Conservation (phyloP, 2,797 vertebrate species). For the Rhincodon typus region DNA sequence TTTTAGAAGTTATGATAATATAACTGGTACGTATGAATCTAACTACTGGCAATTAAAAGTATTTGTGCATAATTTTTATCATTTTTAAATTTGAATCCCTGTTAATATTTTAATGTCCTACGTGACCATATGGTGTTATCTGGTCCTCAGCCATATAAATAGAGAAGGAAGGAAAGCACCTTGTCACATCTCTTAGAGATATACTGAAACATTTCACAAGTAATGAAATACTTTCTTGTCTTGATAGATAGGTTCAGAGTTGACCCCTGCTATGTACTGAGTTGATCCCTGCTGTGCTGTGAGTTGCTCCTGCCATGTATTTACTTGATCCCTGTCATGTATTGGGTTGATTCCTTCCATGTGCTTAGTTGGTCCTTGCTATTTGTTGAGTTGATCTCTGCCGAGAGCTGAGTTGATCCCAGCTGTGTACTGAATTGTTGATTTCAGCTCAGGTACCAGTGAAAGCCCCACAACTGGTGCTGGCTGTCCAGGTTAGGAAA, state of each 20-base stretch:
- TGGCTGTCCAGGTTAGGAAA: background rate
- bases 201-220: background rate
- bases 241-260: background rate
- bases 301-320: background rate
- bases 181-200: background rate
- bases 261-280: background rate
- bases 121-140: background rate
- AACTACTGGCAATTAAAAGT: background rate
- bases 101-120: background rate
- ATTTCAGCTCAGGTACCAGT: background rate
- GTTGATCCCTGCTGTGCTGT: background rate
- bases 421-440: background rate
- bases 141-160: background rate
- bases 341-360: background rate
- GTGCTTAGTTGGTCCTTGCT: background rate
- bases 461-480: background rate
- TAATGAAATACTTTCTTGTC: background rate
- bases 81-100: background rate
- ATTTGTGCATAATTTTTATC: background rate
- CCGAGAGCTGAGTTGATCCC: background rate
- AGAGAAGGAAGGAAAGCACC: background rate
- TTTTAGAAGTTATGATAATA: slow-evolving; percentile 95
- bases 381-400: background rate
- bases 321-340: background rate
- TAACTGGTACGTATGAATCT: slow-evolving; percentile 70